Evolutionary conservation across 2,113 vertebrate species (phyloP).

Genomic region (Haliaeetus leucogaster): DNA sequence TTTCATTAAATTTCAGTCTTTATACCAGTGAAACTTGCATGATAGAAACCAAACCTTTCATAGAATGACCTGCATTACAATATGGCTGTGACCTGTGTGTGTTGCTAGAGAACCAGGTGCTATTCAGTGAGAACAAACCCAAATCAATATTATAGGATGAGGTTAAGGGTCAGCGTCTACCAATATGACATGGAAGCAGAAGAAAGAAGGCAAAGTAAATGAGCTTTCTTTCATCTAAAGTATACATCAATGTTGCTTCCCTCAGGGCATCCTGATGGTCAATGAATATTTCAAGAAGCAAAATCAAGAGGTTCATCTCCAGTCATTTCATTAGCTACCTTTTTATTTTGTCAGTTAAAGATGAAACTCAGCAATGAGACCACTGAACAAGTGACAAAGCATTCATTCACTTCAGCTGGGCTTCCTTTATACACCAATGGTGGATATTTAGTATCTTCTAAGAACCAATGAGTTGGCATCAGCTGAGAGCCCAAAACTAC

Average conservation of each 20-base stretch:
- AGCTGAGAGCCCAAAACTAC: not conserved
- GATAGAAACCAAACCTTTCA: not conserved
- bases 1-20: constrained; percentile 26
- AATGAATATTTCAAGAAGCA: not conserved
- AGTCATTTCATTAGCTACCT: not conserved
- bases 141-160: not conserved
- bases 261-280: not conserved
- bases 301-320: not conserved
- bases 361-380: not conserved
- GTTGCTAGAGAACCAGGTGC: not conserved
- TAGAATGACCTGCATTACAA: not conserved
- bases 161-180: not conserved
- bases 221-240: not conserved
- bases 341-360: not conserved
- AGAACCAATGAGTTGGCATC: not conserved
- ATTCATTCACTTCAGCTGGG: not conserved
- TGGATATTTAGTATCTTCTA: not conserved
- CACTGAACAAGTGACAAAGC: not conserved
- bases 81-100: not conserved
- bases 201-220: not conserved
- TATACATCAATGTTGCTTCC: not conserved
- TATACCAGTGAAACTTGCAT: not conserved
- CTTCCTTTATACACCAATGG: not conserved
- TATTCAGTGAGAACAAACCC: not conserved
- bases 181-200: not conserved